Evolutionary conservation across 2,797 vertebrate species (phyloP).

Genomic region (Catamblyrhynchus diadema): DNA sequence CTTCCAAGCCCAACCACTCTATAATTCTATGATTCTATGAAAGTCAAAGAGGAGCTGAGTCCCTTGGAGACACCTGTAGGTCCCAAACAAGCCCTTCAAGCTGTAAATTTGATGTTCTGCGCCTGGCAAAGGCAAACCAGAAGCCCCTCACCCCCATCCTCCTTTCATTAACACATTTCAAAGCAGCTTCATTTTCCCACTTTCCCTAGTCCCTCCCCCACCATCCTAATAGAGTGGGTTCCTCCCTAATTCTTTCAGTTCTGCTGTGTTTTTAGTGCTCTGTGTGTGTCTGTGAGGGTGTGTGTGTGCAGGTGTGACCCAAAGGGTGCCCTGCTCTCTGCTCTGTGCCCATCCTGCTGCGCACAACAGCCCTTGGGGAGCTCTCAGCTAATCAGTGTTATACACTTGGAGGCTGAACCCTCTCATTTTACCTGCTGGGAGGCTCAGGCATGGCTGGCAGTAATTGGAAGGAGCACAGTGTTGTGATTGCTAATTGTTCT

Average conservation of each 20-base stretch:
- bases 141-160: rapidly evolving
- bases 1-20: neutral
- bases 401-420: neutral
- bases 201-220: neutral
- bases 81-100: neutral
- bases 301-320: neutral
- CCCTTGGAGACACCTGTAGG: neutral
- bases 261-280: rapidly evolving
- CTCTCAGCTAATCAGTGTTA: constrained; percentile 34
- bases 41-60: neutral
- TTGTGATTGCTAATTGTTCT: constrained; percentile 36
- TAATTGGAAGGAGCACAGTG: neutral
- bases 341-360: neutral
- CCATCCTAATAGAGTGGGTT: rapidly evolving
- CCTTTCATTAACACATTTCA: neutral
- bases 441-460: neutral
- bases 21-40: rapidly evolving
- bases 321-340: neutral
- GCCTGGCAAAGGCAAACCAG: neutral
- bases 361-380: neutral
- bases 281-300: neutral
- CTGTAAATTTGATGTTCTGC: neutral
- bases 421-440: constrained; percentile 37
- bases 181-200: neutral
- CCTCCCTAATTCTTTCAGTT: neutral